Evolutionary conservation across 2,113 vertebrate species (phyloP).

Genomic region (Scophthalmus maximus): DNA sequence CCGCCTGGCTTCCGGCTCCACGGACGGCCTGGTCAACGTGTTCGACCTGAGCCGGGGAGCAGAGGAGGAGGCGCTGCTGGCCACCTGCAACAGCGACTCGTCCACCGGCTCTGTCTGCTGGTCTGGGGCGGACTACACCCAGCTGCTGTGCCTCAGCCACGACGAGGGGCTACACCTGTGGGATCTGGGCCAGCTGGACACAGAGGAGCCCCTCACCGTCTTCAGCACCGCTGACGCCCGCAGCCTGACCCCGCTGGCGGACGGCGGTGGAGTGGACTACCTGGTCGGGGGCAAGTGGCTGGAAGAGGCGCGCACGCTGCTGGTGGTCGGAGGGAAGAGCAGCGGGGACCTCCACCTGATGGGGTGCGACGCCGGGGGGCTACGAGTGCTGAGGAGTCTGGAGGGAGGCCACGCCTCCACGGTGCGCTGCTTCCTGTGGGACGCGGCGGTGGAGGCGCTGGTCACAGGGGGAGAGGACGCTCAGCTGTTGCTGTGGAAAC

Average conservation of each 20-base stretch:
- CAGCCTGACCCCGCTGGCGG: constrained; percentile 42
- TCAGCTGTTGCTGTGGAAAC: constrained; percentile 92
- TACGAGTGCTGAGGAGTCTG: constrained; percentile 82
- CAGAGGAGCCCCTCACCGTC: constrained; percentile 85
- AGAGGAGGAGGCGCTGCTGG: constrained; percentile 90
- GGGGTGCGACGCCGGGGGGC: constrained; percentile 74
- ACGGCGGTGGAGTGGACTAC: constrained; percentile 81
- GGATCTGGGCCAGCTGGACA: constrained; percentile 88
- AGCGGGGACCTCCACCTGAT: constrained; percentile 86
- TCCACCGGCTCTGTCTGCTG: constrained; percentile 88
- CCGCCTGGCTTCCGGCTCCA: constrained; percentile 87
- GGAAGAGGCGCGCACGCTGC: constrained; percentile 80
- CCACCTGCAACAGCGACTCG: constrained; percentile 91
- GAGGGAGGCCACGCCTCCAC: constrained; percentile 84
- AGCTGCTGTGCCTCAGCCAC: constrained; percentile 89
- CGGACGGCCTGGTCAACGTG: constrained; percentile 94
- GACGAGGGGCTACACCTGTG: constrained; percentile 94
- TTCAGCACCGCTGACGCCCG: constrained; percentile 84
- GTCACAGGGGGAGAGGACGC: constrained; percentile 94
- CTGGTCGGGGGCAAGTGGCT: constrained; percentile 90
- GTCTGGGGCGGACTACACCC: constrained; percentile 83
- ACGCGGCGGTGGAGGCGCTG: constrained; percentile 77
- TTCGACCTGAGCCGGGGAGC: constrained; percentile 89
- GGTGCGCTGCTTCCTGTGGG: constrained; percentile 91
- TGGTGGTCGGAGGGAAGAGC: constrained; percentile 87